Evolutionary conservation across 2,888 invertebrate genomes (phyloP), one percentile per base, ranked within the genome.

Genomic region (Nomada flava): DNA sequence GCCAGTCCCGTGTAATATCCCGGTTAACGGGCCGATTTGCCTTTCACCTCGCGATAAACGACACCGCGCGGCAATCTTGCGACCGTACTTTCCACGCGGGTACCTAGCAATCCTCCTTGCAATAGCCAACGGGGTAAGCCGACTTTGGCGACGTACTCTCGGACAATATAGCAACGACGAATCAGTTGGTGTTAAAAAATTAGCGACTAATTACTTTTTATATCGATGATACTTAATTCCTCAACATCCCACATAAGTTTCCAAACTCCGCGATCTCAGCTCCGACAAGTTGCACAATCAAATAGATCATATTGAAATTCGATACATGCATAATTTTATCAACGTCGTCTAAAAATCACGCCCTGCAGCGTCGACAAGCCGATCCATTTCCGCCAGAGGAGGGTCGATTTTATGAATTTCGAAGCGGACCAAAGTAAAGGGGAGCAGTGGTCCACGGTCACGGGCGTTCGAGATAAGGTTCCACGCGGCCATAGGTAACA

Each of bases 21-120:
- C 67, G 67, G 29, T 67, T 71, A 80, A 80, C 78, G 67, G 55
- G 44, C 65, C 67, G 65, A 80, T 77, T 79, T 53, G 65, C 77
- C 77, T 71, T 67, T 79, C 65, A 62, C 79, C 53, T 53, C 26
- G 60, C 59, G 64, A 71, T 77, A 77, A 79, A 76, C 20, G 5
- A 44, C 74, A 36, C 10, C 44, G 26, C 64, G 60, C 47, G 18
- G 15, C 69, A 57, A 70, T 69, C 50, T 20, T 15, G 62, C 36
- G 36, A 64, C 23, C 55, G 15, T 42, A 10, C 18, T 47, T 57
- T 44, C 44, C n/a, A 5, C 15, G 53, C 44, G 29, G 53, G 47
- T 20, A 20, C n/a, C 50, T 20, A 15, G 15, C n/a, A 2, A 59
- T 20, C 7, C 29, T 47, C 55, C 63, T 9, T 60, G 47, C 47